Evolutionary conservation across 1,140 invertebrate genomes (phyloP).

Genomic region (Pseudomyrmex cubaensis): DNA sequence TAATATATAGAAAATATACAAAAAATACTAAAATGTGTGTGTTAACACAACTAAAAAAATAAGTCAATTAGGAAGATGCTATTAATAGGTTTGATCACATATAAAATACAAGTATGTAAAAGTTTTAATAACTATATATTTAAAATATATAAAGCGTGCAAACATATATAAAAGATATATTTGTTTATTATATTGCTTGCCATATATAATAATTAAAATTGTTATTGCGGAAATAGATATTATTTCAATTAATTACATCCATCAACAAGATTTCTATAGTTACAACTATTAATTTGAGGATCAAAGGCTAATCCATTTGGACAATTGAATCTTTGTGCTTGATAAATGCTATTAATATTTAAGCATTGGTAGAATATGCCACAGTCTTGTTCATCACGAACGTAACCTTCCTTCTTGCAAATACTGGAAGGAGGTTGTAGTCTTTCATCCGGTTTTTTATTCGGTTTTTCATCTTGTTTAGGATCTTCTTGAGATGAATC

Average conservation of each 20-base stretch:
- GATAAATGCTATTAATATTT: neutral
- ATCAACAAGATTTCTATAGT: constrained; percentile 38
- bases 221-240: neutral
- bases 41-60: too few species aligned
- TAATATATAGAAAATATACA: too few species aligned
- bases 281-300: constrained; percentile 25
- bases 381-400: constrained; percentile 70
- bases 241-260: constrained; percentile 16
- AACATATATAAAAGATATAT: neutral
- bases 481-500: neutral
- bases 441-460: neutral
- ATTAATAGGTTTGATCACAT: neutral
- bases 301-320: constrained; percentile 59
- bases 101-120: neutral
- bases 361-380: constrained; percentile 72
- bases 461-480: neutral
- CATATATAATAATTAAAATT: neutral
- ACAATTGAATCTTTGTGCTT: constrained; percentile 36
- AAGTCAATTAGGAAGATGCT: too few species aligned
- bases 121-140: neutral
- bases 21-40: too few species aligned
- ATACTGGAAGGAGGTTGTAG: neutral
- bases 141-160: neutral
- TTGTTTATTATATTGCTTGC: neutral
- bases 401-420: constrained; percentile 73